phyloP scores from a whole-genome alignment of 2,888 invertebrate species.

The Drosophila stalkeri region DNA sequence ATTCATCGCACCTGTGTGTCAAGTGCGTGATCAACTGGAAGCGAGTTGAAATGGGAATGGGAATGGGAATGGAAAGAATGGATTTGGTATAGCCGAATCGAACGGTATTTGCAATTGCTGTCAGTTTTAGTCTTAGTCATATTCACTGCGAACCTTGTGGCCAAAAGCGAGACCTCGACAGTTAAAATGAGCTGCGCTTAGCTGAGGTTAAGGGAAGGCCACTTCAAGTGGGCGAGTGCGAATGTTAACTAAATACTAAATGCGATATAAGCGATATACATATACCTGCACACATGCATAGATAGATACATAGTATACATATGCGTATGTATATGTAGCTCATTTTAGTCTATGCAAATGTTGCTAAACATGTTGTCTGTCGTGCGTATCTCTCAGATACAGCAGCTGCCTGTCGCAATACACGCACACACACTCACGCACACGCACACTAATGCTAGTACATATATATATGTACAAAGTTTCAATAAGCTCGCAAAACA shows the following conservation, averaged over 20 bases:
- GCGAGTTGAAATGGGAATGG: not conserved
- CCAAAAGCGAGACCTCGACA: conserved; percentile 43
- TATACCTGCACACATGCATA: not conserved
- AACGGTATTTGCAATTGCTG: conserved; percentile 23
- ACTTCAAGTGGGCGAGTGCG: conserved; percentile 55
- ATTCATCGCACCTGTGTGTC: conserved; percentile 23
- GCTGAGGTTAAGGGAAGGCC: conserved; percentile 65
- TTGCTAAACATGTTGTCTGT: conserved; percentile 49
- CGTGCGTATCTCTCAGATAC: conserved; percentile 43
- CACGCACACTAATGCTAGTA: not conserved
- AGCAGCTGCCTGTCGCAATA: conserved; percentile 45
- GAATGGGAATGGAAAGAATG: not conserved
- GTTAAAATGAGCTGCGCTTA: conserved; percentile 41
- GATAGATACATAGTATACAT: not conserved
- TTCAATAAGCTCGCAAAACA: conserved; percentile 25
- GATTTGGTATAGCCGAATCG: not conserved
- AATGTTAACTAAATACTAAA: conserved; percentile 33
- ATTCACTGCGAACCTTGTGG: conserved; percentile 40
- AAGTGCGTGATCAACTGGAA: conserved; percentile 19
- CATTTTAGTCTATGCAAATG: conserved; percentile 52
- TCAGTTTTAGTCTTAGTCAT: conserved; percentile 23
- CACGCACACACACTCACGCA: not conserved
- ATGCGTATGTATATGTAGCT: not conserved
- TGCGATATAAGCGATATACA: conserved; percentile 1
- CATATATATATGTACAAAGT: conserved; percentile 34